phyloP scores from a whole-genome alignment of 2,113 vertebrate genomes.

The Polypterus senegalus region DNA sequence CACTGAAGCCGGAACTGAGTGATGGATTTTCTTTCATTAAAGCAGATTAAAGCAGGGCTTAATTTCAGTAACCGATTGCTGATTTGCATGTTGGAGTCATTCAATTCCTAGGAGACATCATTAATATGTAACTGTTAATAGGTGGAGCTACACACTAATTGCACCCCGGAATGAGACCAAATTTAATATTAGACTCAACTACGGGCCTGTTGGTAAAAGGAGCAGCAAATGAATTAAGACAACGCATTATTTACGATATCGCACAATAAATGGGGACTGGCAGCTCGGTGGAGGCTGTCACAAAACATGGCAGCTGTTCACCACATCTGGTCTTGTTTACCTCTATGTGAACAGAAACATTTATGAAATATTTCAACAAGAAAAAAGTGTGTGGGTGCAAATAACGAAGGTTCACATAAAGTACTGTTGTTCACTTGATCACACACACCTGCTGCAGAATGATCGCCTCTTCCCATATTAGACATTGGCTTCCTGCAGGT shows the following conservation, averaged over 20 bases:
- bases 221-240: slow-evolving; percentile 45
- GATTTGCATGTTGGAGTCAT: neutral
- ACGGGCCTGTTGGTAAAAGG: slow-evolving; percentile 31
- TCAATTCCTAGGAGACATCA: slow-evolving; percentile 26
- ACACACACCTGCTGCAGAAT: no score
- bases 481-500: no score
- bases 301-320: slow-evolving; percentile 42
- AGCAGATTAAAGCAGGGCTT: neutral
- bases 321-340: slow-evolving; percentile 34
- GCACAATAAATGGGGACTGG: slow-evolving; percentile 34
- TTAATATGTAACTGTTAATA: slow-evolving; percentile 48
- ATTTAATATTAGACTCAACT: slow-evolving; percentile 45
- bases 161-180: slow-evolving; percentile 33
- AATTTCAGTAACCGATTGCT: slow-evolving; percentile 4
- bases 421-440: no score
- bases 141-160: slow-evolving; percentile 43
- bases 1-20: neutral
- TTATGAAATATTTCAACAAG: no score
- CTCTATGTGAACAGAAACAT: no score
- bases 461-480: no score
- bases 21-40: neutral
- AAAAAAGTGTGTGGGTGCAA: no score
- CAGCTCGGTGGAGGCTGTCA: slow-evolving; percentile 34
- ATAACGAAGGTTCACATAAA: no score
- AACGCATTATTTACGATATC: slow-evolving; percentile 39